phyloP scores from a whole-genome alignment of 1,140 invertebrate species.

The Manduca sexta region DNA sequence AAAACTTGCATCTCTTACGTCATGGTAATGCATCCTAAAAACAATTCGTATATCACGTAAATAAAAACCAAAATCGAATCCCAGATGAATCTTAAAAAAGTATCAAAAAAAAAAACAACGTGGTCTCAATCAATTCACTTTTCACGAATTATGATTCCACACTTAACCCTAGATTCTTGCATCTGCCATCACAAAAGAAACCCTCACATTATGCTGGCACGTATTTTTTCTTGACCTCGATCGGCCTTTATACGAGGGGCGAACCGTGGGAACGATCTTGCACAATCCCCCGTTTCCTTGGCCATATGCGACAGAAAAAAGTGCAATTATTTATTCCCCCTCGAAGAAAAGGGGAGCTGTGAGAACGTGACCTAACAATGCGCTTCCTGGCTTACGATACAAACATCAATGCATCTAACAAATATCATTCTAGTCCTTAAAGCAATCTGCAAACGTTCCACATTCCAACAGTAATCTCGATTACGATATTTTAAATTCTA shows the following conservation, averaged over 20 bases:
- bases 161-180: conserved; percentile 60
- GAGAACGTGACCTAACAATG: conserved; percentile 72
- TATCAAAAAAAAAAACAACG: conserved; percentile 24
- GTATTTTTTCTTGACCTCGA: conserved; percentile 70
- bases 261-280: conserved; percentile 68
- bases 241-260: conserved; percentile 61
- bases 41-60: not conserved
- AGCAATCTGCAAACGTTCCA: conserved; percentile 31
- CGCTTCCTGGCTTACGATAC: conserved; percentile 69
- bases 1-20: too few species aligned
- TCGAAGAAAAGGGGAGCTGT: conserved; percentile 69
- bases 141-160: conserved; percentile 42
- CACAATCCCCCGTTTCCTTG: conserved; percentile 65
- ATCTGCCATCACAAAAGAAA: conserved; percentile 62
- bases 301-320: conserved; percentile 72
- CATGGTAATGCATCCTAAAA: not conserved
- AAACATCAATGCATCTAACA: conserved; percentile 30
- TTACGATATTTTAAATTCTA: conserved; percentile 55
- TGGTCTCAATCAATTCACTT: conserved; percentile 50
- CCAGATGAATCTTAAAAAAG: conserved; percentile 9
- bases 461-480: conserved; percentile 31
- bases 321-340: conserved; percentile 72
- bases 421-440: conserved; percentile 49
- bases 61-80: conserved; percentile 6
- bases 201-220: conserved; percentile 60